Conservation (phyloP, 2,888 invertebrate species). For the Macaria notata region DNA sequence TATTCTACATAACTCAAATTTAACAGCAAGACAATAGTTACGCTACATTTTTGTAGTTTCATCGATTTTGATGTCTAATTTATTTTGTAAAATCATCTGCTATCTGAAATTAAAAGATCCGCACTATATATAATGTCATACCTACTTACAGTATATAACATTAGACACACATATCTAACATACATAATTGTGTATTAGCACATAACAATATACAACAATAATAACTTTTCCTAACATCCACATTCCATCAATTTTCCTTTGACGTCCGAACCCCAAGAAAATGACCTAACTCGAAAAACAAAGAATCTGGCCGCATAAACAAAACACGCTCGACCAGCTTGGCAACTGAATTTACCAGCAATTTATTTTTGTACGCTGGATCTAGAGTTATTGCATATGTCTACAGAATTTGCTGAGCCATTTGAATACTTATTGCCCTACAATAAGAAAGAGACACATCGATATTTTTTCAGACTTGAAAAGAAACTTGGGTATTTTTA, state of each 20-base stretch:
- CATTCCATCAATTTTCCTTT: conserved; percentile 1
- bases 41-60: too few species aligned
- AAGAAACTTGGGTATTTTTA: background rate
- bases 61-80: too few species aligned
- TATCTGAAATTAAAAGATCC: too few species aligned
- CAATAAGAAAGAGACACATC: conserved; percentile 6
- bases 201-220: too few species aligned
- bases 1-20: too few species aligned
- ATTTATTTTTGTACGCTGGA: conserved; percentile 50
- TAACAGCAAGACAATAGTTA: too few species aligned
- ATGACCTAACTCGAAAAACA: conserved; percentile 26
- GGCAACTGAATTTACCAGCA: conserved; percentile 40
- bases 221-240: background rate
- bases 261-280: conserved; percentile 13
- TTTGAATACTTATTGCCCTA: conserved; percentile 30
- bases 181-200: too few species aligned
- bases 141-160: too few species aligned
- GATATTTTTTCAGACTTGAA: background rate
- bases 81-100: too few species aligned
- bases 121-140: too few species aligned
- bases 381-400: conserved; percentile 29
- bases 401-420: conserved; percentile 26
- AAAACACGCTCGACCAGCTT: conserved; percentile 26
- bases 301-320: conserved; percentile 32
- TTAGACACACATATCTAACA: too few species aligned